Evolutionary conservation across 2,888 invertebrate genomes (phyloP).

Genomic region (Heliconius charithonia): DNA sequence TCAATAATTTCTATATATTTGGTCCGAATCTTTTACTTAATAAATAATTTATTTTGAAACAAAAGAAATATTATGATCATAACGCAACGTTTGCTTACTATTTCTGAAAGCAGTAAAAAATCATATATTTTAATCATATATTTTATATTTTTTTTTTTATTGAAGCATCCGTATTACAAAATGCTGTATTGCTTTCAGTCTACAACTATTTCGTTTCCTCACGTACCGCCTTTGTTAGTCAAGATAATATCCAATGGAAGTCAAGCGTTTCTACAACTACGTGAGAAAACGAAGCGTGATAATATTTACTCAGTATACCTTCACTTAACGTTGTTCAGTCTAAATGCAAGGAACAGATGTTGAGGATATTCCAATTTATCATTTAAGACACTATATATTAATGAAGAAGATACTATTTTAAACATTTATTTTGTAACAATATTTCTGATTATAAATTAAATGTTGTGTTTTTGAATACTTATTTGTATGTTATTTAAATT

Average conservation of each 20-base stretch:
- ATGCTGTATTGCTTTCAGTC: neutral
- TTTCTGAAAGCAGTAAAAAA: too few relatives aligned
- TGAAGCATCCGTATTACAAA: neutral
- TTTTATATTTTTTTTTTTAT: too few relatives aligned
- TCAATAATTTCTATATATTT: too few relatives aligned
- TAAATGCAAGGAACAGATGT: neutral
- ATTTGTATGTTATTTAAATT: too few relatives aligned
- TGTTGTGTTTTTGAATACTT: too few relatives aligned
- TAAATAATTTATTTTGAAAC: too few relatives aligned
- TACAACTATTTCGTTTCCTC: constrained; percentile 9
- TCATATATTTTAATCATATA: too few relatives aligned
- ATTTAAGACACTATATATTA: neutral
- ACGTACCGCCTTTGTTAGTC: constrained; percentile 6
- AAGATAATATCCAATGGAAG: constrained; percentile 9
- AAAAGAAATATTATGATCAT: too few relatives aligned
- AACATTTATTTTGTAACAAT: neutral
- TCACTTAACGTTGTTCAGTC: neutral
- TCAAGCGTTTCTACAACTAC: constrained; percentile 9
- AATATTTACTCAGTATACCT: constrained; percentile 8
- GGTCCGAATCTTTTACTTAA: too few relatives aligned
- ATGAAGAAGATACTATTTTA: neutral
- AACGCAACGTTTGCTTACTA: too few relatives aligned
- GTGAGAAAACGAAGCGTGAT: constrained; percentile 23
- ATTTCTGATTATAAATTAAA: too few relatives aligned
- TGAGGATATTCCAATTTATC: neutral